These are phyloP conservation scores for Callospermophilus lateralis DNA, from an alignment of 2,113 vertebrate genomes.

Conservation along the genomic window DNA sequence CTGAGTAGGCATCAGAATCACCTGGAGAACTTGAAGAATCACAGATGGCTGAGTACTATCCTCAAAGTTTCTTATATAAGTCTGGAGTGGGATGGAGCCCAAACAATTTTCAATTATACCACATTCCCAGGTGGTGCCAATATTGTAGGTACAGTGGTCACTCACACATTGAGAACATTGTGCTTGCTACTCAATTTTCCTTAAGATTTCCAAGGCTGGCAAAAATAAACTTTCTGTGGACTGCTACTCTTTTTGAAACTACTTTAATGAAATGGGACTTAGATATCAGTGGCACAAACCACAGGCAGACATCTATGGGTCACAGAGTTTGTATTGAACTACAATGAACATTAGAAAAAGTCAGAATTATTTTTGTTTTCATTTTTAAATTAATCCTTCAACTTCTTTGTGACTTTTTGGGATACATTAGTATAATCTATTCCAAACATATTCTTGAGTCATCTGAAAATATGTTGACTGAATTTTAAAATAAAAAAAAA, in stretches of 20 bases:
- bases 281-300: neutral
- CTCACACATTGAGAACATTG: neutral
- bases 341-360: neutral
- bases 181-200: neutral
- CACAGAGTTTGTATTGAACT: neutral
- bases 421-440: neutral
- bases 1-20: neutral
- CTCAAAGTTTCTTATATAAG: neutral
- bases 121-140: neutral
- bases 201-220: neutral
- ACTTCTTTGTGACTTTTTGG: neutral
- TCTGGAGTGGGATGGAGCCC: neutral
- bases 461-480: neutral
- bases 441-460: conserved; percentile 3
- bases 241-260: neutral
- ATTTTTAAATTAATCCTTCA: neutral
- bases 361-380: neutral
- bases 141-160: neutral
- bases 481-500: neutral
- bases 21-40: neutral
- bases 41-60: neutral
- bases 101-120: neutral
- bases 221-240: neutral
- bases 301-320: neutral
- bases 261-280: neutral